Conservation (phyloP, 2,888 invertebrate species). For the Eustalomyia histrio region DNA sequence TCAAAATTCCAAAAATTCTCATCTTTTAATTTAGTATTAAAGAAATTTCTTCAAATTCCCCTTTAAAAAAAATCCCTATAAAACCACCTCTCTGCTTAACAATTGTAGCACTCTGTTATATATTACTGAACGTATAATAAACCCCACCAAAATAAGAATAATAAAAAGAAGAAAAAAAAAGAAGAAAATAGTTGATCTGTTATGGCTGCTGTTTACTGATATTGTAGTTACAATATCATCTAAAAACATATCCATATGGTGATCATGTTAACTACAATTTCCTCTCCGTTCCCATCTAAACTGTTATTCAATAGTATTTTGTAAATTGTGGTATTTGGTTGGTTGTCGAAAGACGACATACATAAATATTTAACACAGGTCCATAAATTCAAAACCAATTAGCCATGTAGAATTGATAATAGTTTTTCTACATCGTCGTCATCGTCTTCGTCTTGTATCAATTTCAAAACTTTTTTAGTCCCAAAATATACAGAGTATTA, state of each 20-base stretch:
- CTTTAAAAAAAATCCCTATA: not conserved
- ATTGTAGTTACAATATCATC: conserved; percentile 53
- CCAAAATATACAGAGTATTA: conserved; percentile 10
- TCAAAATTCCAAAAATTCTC: too few species aligned
- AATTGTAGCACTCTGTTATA: conserved; percentile 35
- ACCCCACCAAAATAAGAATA: conserved; percentile 39
- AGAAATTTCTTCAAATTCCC: too few species aligned
- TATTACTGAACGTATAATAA: conserved; percentile 34
- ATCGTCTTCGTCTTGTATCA: conserved; percentile 33
- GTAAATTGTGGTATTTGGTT: conserved; percentile 56
- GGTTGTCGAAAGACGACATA: conserved; percentile 60
- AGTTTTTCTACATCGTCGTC: conserved; percentile 61
- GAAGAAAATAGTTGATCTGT: conserved; percentile 53
- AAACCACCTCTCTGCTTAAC: conserved; percentile 4
- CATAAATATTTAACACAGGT: conserved; percentile 78
- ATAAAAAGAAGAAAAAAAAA: conserved; percentile 8
- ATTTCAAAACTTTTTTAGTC: conserved; percentile 20
- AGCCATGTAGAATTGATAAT: conserved; percentile 78
- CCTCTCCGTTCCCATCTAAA: not conserved
- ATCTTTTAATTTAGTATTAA: too few species aligned
- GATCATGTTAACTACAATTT: conserved; percentile 57
- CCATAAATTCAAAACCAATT: conserved; percentile 79
- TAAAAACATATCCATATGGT: conserved; percentile 56
- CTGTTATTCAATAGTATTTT: conserved; percentile 18
- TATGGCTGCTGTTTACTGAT: conserved; percentile 57